phyloP scores from a whole-genome alignment of 2,113 vertebrate species.

The Podilymbus podiceps region DNA sequence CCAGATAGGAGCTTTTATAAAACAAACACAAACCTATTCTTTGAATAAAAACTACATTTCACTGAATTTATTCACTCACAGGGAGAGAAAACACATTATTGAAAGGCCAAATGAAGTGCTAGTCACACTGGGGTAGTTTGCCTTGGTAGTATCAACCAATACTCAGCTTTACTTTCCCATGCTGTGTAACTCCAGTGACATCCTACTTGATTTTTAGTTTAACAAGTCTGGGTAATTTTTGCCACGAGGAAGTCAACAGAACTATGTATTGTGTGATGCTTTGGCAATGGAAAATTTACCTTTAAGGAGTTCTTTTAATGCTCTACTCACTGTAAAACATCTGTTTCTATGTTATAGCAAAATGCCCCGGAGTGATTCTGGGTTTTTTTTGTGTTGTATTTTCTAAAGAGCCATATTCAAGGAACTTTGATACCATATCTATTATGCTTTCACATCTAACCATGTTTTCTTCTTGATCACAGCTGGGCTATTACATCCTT shows the following conservation, averaged over 20 bases:
- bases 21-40: neutral
- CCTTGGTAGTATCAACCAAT: neutral
- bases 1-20: conserved; percentile 16
- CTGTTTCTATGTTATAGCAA: neutral
- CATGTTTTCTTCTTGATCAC: conserved; percentile 19
- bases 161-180: neutral
- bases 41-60: conserved; percentile 28
- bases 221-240: neutral
- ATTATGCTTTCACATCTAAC: neutral
- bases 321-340: neutral
- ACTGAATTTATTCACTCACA: neutral
- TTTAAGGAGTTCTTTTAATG: neutral
- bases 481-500: conserved; percentile 17
- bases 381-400: neutral
- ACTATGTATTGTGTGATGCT: neutral
- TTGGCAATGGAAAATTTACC: neutral
- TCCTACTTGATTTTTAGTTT: neutral
- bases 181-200: neutral
- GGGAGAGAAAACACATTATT: neutral
- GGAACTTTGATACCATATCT: neutral
- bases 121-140: neutral
- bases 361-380: neutral
- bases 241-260: neutral
- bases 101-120: neutral
- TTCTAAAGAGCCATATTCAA: neutral